Evolutionary conservation across 2,113 vertebrate species (phyloP), one percentile per base, ranked within the genome.

Genomic region (Connochaetes taurinus): DNA sequence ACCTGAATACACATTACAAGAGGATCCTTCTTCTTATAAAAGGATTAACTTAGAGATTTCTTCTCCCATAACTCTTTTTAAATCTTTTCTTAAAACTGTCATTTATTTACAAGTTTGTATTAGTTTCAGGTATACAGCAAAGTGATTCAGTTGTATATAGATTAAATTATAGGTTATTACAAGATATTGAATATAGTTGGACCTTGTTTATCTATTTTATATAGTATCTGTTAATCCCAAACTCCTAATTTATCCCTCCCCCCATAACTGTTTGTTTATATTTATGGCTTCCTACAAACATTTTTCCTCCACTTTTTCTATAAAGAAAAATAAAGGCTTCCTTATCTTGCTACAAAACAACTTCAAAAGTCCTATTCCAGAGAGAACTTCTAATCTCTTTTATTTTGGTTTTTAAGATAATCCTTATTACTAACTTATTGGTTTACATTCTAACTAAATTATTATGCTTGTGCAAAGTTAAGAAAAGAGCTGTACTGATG

Each of bases 281-380:
- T 58, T 62, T 87, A 47, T 16, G 9, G 2, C 57, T 94, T 76
- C 52, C 57, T 97, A 93, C 15, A 97, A 96, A 94, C 23, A 67
- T 87, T 87, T 92, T 95, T 57, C 52, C 57, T 58, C 87, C 0
- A 91, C 9, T 94, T 76, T 91, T 76, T 92, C 50, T 55, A 36
- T 40, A 90, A 97, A 94, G 43, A 76, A 87, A 97, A 90, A 90
- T n/a, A 87, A 97, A 95, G 7, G 1, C 82, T 81, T 94, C 53
- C 27, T 84, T 94, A 57, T 52, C 36, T 27, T 76, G 25, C 45
- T 87, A 90, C 62, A 92, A 91, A 95, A 94, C 80, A 93, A 95
- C 36, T 53, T 93, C 23, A 45, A 62, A 91, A 64, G 19, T 90
- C 45, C 52, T 91, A 81, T 96, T 74, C 45, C 82, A 80, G 40